A percentile compares a stretch with the other conserved stretches of the same genome.
Conservation (phyloP, 2,888 invertebrate species). For the Mactromeris polynyma region DNA sequence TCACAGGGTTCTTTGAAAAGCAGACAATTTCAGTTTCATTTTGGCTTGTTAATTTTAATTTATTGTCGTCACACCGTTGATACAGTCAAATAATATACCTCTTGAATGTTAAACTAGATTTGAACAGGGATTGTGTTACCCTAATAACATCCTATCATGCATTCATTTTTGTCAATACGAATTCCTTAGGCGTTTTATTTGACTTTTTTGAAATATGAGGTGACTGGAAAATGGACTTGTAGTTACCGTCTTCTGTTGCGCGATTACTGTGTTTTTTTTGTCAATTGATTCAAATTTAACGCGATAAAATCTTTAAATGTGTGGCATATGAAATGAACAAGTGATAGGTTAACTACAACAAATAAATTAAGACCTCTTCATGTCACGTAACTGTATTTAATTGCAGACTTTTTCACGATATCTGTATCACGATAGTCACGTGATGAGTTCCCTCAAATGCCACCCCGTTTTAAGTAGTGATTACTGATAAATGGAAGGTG, state of each 20-base stretch:
- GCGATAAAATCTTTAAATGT: conserved; percentile 20
- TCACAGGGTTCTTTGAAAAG: conserved; percentile 18
- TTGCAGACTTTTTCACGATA: neutral
- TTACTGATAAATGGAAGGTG: too few relatives aligned
- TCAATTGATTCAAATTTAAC: neutral
- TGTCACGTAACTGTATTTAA: neutral
- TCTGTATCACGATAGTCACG: neutral
- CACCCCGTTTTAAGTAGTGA: too few relatives aligned
- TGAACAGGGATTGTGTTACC: conserved; percentile 32
- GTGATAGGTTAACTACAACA: neutral
- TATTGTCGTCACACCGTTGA: conserved; percentile 35
- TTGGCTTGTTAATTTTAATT: conserved; percentile 45
- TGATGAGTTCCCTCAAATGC: neutral
- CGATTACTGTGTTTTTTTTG: neutral
- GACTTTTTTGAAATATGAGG: conserved; percentile 30
- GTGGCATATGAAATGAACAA: conserved; percentile 8
- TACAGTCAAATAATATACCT: conserved; percentile 33
- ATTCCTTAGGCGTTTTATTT: conserved; percentile 36
- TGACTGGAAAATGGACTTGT: conserved; percentile 19
- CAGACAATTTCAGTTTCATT: conserved; percentile 45
- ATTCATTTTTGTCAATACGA: conserved; percentile 42
- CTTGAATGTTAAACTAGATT: conserved; percentile 41
- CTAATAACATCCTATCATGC: conserved; percentile 39
- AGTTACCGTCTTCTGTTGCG: neutral
- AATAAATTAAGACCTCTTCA: conserved; percentile 4